phyloP scores from a whole-genome alignment of 1,140 invertebrate species.

The Drosophila suzukii region DNA sequence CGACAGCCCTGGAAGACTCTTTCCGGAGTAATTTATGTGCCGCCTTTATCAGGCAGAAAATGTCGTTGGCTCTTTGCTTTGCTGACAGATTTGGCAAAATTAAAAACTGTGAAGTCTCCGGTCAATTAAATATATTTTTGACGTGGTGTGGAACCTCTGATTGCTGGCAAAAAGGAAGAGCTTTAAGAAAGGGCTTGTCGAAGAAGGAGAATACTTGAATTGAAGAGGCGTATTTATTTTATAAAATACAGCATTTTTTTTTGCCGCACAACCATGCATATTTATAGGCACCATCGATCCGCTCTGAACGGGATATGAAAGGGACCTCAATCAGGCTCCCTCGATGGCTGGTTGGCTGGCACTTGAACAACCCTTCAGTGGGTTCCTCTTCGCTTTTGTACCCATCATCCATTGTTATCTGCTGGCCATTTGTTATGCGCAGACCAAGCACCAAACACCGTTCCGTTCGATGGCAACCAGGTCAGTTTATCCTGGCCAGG shows the following conservation, averaged over 20 bases:
- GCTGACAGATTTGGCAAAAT: slow-evolving; percentile 30
- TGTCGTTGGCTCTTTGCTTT: slow-evolving; percentile 10
- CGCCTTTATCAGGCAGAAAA: slow-evolving; percentile 14
- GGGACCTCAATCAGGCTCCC: slow-evolving; percentile 42
- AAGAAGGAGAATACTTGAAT: neutral
- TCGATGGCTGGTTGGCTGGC: slow-evolving; percentile 15
- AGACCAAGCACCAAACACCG: slow-evolving; percentile 23
- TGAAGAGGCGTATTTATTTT: neutral
- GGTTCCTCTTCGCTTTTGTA: slow-evolving; percentile 27
- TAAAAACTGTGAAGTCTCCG: slow-evolving; percentile 35
- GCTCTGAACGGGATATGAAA: slow-evolving; percentile 25
- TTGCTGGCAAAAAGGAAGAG: neutral
- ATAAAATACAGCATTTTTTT: slow-evolving; percentile 3
- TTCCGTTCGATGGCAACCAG: slow-evolving; percentile 41
- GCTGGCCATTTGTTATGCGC: slow-evolving; percentile 63
- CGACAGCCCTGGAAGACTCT: slow-evolving; percentile 7
- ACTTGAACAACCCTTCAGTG: slow-evolving; percentile 39
- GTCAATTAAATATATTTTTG: slow-evolving; percentile 22
- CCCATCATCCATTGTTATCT: slow-evolving; percentile 58
- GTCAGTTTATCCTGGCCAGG: slow-evolving; percentile 27
- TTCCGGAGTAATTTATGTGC: slow-evolving; percentile 44
- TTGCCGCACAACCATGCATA: neutral
- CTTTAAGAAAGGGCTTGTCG: neutral
- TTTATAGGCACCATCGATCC: slow-evolving; percentile 42
- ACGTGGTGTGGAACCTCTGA: neutral